A percentile compares a stretch with the other conserved stretches of the same genome.
Evolutionary conservation across 2,113 vertebrate genomes (phyloP).

Genomic region (Rhinolophus ferrumequinum): DNA sequence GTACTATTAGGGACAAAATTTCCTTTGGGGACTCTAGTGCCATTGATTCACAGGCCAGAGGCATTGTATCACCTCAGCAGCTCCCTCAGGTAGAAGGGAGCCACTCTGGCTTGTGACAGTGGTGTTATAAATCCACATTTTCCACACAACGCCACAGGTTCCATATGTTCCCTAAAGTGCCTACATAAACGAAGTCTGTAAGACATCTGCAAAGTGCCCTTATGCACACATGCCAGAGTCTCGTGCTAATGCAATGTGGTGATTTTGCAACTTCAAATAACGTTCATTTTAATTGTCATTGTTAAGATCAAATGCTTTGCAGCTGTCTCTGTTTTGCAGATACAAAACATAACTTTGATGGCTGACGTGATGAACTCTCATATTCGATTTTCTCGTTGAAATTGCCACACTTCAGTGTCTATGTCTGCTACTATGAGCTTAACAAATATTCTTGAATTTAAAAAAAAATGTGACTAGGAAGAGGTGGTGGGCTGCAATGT

Average conservation of each 20-base stretch:
- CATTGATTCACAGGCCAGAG: conserved; percentile 74
- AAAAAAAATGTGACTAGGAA: not conserved
- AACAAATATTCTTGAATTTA: conserved; percentile 3
- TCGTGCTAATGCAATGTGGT: conserved; percentile 79
- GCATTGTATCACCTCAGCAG: conserved; percentile 69
- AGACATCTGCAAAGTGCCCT: conserved; percentile 85
- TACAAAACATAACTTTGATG: conserved; percentile 5
- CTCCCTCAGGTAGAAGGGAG: conserved; percentile 80
- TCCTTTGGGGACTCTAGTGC: conserved; percentile 61
- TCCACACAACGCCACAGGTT: conserved; percentile 79
- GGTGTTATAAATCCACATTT: conserved; percentile 83
- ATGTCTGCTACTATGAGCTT: not conserved
- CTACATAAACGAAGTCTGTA: conserved; percentile 82
- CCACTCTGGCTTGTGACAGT: conserved; percentile 72
- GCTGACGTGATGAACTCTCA: not conserved
- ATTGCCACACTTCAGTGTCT: not conserved
- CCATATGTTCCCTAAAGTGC: conserved; percentile 86
- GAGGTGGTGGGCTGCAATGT: not conserved
- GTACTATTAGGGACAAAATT: conserved; percentile 47
- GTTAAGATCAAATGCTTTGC: conserved; percentile 80
- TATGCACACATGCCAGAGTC: conserved; percentile 75
- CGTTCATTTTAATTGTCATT: conserved; percentile 81
- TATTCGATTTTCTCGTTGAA: not conserved
- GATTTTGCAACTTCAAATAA: conserved; percentile 84
- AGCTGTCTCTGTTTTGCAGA: conserved; percentile 74